phyloP scores from a whole-genome alignment of 2,113 vertebrate species.

The Puma concolor region DNA sequence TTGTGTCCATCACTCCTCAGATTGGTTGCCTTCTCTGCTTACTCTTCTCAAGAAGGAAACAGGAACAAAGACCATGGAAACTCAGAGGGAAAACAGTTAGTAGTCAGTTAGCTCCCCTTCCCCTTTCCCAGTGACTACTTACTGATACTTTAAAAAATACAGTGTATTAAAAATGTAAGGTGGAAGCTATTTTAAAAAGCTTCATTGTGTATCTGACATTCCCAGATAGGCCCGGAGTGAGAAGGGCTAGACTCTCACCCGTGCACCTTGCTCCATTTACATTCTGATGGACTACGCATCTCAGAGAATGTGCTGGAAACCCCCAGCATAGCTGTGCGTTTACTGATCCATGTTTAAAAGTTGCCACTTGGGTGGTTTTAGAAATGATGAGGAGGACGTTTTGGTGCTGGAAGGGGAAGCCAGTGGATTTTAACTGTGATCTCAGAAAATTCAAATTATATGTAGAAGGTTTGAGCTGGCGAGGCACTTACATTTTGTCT shows the following conservation, averaged over 20 bases:
- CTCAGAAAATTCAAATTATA: background rate
- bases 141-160: background rate
- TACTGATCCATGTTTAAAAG: constrained; percentile 19
- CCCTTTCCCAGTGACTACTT: background rate
- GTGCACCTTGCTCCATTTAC: background rate
- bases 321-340: background rate
- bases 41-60: background rate
- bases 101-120: background rate
- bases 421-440: background rate
- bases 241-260: background rate
- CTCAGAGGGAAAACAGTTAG: background rate
- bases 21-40: background rate
- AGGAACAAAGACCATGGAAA: background rate
- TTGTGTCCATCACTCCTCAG: background rate
- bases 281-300: background rate
- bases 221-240: background rate
- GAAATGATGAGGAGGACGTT: constrained; percentile 15
- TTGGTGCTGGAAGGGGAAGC: background rate
- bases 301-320: background rate
- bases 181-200: constrained; percentile 10
- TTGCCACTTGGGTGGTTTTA: background rate
- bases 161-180: constrained; percentile 20
- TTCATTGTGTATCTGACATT: constrained; percentile 4
- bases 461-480: background rate
- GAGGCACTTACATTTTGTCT: background rate